Base-by-base conservation (phyloP, 2,888 invertebrate species). In the Drosophila fungiperda region DNA sequence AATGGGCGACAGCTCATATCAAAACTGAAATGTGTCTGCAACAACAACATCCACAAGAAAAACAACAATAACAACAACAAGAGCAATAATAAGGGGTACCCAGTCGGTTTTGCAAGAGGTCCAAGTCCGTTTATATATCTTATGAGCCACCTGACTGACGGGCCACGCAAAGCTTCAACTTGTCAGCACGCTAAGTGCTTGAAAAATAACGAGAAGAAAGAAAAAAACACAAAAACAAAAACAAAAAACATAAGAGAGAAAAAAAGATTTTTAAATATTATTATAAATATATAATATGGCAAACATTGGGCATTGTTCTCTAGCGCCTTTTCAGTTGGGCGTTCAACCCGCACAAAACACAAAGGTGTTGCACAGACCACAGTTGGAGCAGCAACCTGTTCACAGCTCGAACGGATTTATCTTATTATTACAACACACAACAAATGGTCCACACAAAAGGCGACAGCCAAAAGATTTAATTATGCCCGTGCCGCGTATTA, bases 111-210 rank as follows among this genome's bases (percentile, higher is more conserved):
- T 82, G 78, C 78, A 78, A 78, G 78, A 78, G 78, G 67, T 73
- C 74, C 73, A 82, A 82, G 78, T 73, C 82, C 78, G 78, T 66
- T 66, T 72, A 77, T 72, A 80, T 77, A 50, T 77, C 81, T 76
- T 78, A 61, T 81, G 78, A 78, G 74, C 82, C 78, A 78, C 80
- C 83, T 76, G 80, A 80, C 83, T 80, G 76, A 83, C 83, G 81
- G 77, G 80, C 89, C 84, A 87, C 74, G 83, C 89, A 89, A 87
- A 69, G 83, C 88, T 80, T 90, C 88, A 90, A 89, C 82, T 90
- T 87, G 90, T 87, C 90, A 90, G 89, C 90, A 68, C 79, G 82
- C 70, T 84, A 89, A 90, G 90, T 89, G 89, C 90, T 87, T 73
- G 62, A 76, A 87, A 78, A 87, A 81, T 79, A 76, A 62, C 67